A percentile compares a stretch with the other conserved stretches of the same genome.
Evolutionary conservation across 2,888 invertebrate genomes (phyloP).

Genomic region (Xestia xanthographa): DNA sequence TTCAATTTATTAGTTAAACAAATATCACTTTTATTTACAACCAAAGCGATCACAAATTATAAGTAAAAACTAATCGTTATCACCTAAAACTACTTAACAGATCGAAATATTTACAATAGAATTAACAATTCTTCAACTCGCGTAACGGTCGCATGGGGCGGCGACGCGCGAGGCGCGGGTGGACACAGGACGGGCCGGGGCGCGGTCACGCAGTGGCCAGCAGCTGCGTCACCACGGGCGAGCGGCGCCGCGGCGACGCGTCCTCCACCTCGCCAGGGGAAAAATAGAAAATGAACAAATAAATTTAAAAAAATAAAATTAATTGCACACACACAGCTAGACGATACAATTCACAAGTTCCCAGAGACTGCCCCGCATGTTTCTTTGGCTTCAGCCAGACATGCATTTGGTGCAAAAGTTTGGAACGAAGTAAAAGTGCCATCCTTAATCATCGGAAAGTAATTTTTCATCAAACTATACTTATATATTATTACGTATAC

Average conservation of each 20-base stretch:
- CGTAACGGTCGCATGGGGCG: slow-evolving; percentile 63
- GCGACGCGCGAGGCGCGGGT: slow-evolving; percentile 91
- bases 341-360: too few relatives aligned
- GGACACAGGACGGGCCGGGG: slow-evolving; percentile 63
- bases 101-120: slow-evolving; percentile 90
- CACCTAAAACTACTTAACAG: slow-evolving; percentile 90
- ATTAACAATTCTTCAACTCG: slow-evolving; percentile 84
- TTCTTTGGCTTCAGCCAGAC: too few relatives aligned
- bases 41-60: slow-evolving; percentile 90
- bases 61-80: slow-evolving; percentile 87
- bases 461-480: too few relatives aligned
- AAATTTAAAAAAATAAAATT: too few relatives aligned
- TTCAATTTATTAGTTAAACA: slow-evolving; percentile 90
- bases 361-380: too few relatives aligned
- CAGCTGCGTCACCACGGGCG: slow-evolving; percentile 90
- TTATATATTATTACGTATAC: too few relatives aligned
- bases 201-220: slow-evolving; percentile 84
- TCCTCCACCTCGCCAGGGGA: slow-evolving; percentile 85
- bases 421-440: too few relatives aligned
- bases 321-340: too few relatives aligned
- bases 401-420: too few relatives aligned
- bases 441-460: too few relatives aligned
- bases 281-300: too few relatives aligned
- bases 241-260: too few relatives aligned
- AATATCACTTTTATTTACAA: slow-evolving; percentile 91